A percentile compares a stretch with the other conserved stretches of the same genome.
phyloP scores from a whole-genome alignment of 2,888 invertebrate species.

The Meandrusa payeni region DNA sequence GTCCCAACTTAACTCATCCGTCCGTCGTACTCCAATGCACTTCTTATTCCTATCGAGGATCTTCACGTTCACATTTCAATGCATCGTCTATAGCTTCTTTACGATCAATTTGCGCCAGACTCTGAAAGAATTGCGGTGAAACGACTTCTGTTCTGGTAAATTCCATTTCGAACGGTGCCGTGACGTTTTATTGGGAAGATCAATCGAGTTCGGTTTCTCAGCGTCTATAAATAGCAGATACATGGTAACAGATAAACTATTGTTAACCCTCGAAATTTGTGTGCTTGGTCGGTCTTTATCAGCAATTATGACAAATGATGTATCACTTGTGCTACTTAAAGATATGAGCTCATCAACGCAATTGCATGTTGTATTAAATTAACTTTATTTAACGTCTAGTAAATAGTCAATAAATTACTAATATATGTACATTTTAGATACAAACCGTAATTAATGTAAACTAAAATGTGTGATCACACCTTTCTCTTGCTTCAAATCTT shows the following conservation, averaged over 20 bases:
- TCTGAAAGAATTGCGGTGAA: slow-evolving; percentile 41
- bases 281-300: slow-evolving; percentile 7
- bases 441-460: too few relatives aligned
- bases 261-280: slow-evolving; percentile 18
- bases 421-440: too few relatives aligned
- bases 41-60: slow-evolving; percentile 49
- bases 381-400: too few relatives aligned
- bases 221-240: slow-evolving; percentile 9
- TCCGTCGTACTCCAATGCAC: slow-evolving; percentile 57
- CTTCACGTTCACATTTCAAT: slow-evolving; percentile 43
- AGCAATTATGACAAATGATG: slow-evolving; percentile 20
- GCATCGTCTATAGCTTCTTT: slow-evolving; percentile 46
- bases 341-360: slow-evolving; percentile 18
- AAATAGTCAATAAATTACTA: too few relatives aligned
- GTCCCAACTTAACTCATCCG: slow-evolving; percentile 52
- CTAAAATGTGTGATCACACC: too few relatives aligned
- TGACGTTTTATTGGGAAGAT: slow-evolving; percentile 31
- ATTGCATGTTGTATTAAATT: slow-evolving; percentile 1
- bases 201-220: slow-evolving; percentile 2
- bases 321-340: slow-evolving; percentile 14
- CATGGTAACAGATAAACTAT: slow-evolving; percentile 10
- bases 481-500: too few relatives aligned
- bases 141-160: slow-evolving; percentile 36
- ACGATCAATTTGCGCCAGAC: slow-evolving; percentile 50
- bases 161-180: slow-evolving; percentile 31